A percentile compares a stretch with the other conserved stretches of the same genome.
These are phyloP conservation scores for Aphodius sticticus DNA, from an alignment of 2,888 invertebrate species.

Conservation along the genomic window DNA sequence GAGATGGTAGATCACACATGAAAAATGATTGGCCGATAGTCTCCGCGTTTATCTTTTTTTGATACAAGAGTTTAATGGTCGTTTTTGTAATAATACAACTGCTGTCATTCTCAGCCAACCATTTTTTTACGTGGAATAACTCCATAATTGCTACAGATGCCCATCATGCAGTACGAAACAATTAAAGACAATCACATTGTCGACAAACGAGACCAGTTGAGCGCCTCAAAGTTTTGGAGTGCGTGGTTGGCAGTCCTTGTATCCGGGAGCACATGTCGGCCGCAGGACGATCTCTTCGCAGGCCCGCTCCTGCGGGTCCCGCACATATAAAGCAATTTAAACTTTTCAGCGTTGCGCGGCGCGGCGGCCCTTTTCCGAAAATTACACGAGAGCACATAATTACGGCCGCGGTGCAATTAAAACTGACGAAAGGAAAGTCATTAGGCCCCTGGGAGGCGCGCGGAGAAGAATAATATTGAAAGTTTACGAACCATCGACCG, in stretches of 20 bases:
- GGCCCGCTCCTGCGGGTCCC: slow-evolving; percentile 27
- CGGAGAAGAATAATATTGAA: slow-evolving; percentile 50
- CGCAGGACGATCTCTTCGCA: not conserved
- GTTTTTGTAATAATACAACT: too few species aligned
- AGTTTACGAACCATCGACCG: slow-evolving; percentile 47
- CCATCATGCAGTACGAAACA: not conserved
- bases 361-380: slow-evolving; percentile 43
- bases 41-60: too few species aligned
- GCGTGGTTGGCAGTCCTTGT: not conserved
- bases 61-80: too few species aligned
- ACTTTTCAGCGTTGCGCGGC: slow-evolving; percentile 49
- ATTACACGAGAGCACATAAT: slow-evolving; percentile 57
- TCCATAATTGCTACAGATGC: not conserved
- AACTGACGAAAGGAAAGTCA: slow-evolving; percentile 48
- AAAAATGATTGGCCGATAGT: too few species aligned
- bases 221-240: not conserved
- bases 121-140: not conserved
- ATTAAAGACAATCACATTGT: not conserved
- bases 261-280: not conserved
- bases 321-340: slow-evolving; percentile 57
- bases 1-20: too few species aligned
- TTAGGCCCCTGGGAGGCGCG: slow-evolving; percentile 43
- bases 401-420: slow-evolving; percentile 51
- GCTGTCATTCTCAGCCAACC: too few species aligned
- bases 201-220: not conserved